A percentile compares a stretch with the other conserved stretches of the same genome.
phyloP scores from a whole-genome alignment of 2,888 invertebrate species.

The Galeopsomyia nigrocyanea region DNA sequence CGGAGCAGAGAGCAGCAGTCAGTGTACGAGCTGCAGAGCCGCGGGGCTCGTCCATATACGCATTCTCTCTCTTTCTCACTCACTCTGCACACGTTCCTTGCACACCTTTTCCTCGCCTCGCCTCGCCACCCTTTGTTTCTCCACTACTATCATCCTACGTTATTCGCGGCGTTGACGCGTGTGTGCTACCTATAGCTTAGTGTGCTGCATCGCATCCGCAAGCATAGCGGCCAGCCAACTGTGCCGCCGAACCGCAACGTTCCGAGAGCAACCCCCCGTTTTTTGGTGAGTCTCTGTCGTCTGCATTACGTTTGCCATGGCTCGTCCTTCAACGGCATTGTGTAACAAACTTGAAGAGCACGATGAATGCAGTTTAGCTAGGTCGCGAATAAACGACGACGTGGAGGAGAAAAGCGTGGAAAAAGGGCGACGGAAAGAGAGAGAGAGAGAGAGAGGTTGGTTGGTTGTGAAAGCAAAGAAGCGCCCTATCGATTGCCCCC shows the following conservation, averaged over 20 bases:
- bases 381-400: constrained; percentile 10
- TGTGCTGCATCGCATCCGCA: no score
- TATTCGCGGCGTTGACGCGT: no score
- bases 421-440: constrained; percentile 19
- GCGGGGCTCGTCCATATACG: background rate
- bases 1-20: constrained; percentile 8
- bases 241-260: no score
- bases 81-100: constrained; percentile 22
- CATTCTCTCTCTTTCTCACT: constrained; percentile 8
- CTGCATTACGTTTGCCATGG: background rate
- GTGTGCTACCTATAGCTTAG: no score
- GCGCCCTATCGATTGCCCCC: constrained; percentile 51
- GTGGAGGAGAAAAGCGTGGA: constrained; percentile 1
- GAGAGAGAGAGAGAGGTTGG: constrained; percentile 5
- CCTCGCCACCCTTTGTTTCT: constrained; percentile 10
- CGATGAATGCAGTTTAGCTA: background rate
- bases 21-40: no score
- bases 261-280: no score
- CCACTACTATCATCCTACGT: no score
- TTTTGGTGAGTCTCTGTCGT: background rate
- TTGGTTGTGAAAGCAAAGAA: constrained; percentile 28
- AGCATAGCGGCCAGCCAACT: no score
- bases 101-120: constrained; percentile 2
- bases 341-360: no score
- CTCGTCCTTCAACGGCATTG: no score